Evolutionary conservation across 2,797 vertebrate genomes (phyloP).

Genomic region (Netta rufina): DNA sequence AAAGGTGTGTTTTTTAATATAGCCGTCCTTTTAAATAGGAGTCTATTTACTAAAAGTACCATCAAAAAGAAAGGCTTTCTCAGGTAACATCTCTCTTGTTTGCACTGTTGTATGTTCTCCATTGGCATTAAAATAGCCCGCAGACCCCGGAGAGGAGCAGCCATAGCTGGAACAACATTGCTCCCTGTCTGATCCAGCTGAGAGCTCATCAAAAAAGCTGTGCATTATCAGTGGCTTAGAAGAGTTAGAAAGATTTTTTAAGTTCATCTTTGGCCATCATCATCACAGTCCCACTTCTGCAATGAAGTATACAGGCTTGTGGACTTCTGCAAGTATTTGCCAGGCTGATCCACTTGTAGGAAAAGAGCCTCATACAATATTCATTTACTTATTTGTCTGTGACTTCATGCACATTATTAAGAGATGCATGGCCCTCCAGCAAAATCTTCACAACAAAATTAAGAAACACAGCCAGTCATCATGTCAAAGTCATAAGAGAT

Average conservation of each 20-base stretch:
- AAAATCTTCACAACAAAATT: constrained; percentile 52
- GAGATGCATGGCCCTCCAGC: constrained; percentile 45
- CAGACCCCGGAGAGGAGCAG: background rate
- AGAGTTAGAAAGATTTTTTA: background rate
- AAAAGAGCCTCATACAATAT: constrained; percentile 23
- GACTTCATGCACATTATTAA: constrained; percentile 44
- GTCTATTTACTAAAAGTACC: background rate
- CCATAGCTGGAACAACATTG: background rate
- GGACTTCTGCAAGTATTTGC: background rate
- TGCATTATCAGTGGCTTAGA: background rate
- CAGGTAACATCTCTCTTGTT: background rate
- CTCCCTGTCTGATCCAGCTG: background rate
- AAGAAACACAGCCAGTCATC: constrained; percentile 41
- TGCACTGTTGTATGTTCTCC: background rate
- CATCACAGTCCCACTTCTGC: background rate
- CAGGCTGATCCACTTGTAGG: background rate
- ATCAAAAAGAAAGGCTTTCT: background rate
- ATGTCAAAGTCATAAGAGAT: constrained; percentile 62
- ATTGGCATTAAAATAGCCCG: background rate
- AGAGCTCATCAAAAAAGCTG: background rate
- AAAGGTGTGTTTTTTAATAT: background rate
- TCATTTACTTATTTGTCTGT: constrained; percentile 17
- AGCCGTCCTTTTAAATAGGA: background rate
- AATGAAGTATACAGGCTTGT: background rate
- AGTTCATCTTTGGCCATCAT: background rate